Percentiles rank a stretch among this genome's conserved stretches.
Conservation (phyloP, 2,797 vertebrate species). For the Lycodopsis pacificus region DNA sequence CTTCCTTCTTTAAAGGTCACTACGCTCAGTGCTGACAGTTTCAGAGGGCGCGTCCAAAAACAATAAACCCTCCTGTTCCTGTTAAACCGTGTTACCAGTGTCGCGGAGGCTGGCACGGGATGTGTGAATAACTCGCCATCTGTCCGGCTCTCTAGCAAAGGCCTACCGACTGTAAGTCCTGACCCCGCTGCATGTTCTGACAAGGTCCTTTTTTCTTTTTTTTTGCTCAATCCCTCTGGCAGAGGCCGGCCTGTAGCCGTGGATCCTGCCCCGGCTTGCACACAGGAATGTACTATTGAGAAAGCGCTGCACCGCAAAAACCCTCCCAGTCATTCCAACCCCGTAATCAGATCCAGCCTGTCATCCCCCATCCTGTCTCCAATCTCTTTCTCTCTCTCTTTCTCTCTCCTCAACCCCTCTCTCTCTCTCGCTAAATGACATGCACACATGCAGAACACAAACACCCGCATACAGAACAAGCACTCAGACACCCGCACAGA, state of each 20-base stretch:
- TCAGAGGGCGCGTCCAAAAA: slow-evolving; percentile 64
- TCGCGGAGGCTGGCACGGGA: slow-evolving; percentile 33
- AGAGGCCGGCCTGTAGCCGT: slow-evolving; percentile 52
- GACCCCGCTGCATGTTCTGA: slow-evolving; percentile 64
- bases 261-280: slow-evolving; percentile 78
- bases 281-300: slow-evolving; percentile 86
- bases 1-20: slow-evolving; percentile 70
- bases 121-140: slow-evolving; percentile 64
- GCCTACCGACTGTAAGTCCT: slow-evolving; percentile 57
- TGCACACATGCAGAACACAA: slow-evolving; percentile 61
- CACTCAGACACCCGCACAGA: slow-evolving; percentile 59
- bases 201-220: slow-evolving; percentile 21
- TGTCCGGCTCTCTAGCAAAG: slow-evolving; percentile 57
- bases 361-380: slow-evolving; percentile 77
- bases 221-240: slow-evolving; percentile 39
- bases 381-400: slow-evolving; percentile 51
- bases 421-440: slow-evolving; percentile 45
- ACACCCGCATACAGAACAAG: slow-evolving; percentile 59
- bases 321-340: slow-evolving; percentile 82
- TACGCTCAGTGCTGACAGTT: slow-evolving; percentile 61
- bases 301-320: slow-evolving; percentile 78
- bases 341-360: slow-evolving; percentile 85
- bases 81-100: slow-evolving; percentile 36
- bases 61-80: slow-evolving; percentile 50
- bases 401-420: slow-evolving; percentile 18